Base-by-base conservation (phyloP, 1,140 invertebrate genomes). In the Brachionus rotundiformis region DNA sequence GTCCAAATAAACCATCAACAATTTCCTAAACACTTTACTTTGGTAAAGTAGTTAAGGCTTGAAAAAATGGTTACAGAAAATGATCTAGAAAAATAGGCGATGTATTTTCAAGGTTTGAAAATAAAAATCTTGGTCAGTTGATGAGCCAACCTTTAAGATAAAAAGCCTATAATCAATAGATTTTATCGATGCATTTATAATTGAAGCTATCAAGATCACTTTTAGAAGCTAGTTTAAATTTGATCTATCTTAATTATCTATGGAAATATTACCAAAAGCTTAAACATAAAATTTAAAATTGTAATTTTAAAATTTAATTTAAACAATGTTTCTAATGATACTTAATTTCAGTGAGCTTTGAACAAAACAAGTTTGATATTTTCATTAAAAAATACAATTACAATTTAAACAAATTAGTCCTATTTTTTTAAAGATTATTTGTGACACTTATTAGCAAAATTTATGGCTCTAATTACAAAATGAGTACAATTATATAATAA, bases 291-390 rank as follows among this genome's bases (percentile, higher is more conserved):
- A 54, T 19, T 54, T 54, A 6, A 19, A 54, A 54, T 54, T 19
- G 6, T 54, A 54, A n/a, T n/a, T n/a, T n/a, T n/a, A 54, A 54
- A 54, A 54, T 25, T n/a, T n/a, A n/a, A 54, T 54, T 54, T 54
- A 25, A 54, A 54, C 19, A 11, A 10, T 10, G 7, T 11, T 39
- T 39, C 36, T 6, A 19, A 23, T 54, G 19, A 54, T 54, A 25
- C 47, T 54, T 19, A 0, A 54, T 11, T 39, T n/a, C n/a, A n/a
- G n/a, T n/a, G 39, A 41, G 39, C n/a, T 10, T 13, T 41, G 10
- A 41, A 41, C 10, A 41, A 41, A 41, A 41, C 0, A 13, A 41
- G 10, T 41, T 41, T 41, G 3, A 13, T 41, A 41, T 6, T 41
- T 11, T 41, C 39, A 41, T 13, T 41, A 41, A 11, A 13, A 41